A percentile compares a stretch with the other conserved stretches of the same genome.
These are phyloP conservation scores for Gallinago nigripennis DNA, from an alignment of 2,797 vertebrate species.

Conservation along the genomic window DNA sequence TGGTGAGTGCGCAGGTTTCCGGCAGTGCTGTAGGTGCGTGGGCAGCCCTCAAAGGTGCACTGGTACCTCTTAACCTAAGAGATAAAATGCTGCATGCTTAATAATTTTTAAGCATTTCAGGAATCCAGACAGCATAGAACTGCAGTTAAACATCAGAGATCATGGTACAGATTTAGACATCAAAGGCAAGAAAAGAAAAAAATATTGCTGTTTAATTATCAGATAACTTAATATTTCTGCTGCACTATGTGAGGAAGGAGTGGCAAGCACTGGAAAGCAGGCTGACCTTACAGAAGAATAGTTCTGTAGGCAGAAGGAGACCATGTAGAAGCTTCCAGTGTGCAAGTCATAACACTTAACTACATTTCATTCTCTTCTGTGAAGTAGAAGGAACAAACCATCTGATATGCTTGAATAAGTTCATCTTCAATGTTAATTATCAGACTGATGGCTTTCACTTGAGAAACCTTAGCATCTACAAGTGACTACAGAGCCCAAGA, in stretches of 20 bases:
- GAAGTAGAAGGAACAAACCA: neutral
- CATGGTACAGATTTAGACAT: neutral
- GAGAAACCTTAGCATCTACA: neutral
- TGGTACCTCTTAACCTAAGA: constrained; percentile 96
- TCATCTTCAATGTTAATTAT: neutral
- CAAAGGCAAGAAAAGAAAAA: neutral
- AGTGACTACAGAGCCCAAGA: neutral
- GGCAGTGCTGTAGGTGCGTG: constrained; percentile 96
- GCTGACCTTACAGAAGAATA: neutral
- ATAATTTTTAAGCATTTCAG: neutral
- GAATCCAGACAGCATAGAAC: neutral
- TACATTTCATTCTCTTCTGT: neutral
- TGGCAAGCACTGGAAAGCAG: neutral
- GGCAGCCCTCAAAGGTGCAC: constrained; percentile 97
- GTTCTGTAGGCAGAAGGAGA: neutral
- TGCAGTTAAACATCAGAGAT: neutral
- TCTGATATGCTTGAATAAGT: neutral
- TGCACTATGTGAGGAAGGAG: neutral
- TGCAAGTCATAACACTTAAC: neutral
- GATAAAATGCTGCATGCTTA: neutral
- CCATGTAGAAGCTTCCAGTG: neutral
- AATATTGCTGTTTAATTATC: neutral
- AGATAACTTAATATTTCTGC: neutral
- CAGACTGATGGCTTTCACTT: neutral
- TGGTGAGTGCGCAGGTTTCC: constrained; percentile 98